These are phyloP conservation scores for Notolabrus celidotus DNA, from an alignment of 2,797 vertebrate genomes.

Conservation along the genomic window DNA sequence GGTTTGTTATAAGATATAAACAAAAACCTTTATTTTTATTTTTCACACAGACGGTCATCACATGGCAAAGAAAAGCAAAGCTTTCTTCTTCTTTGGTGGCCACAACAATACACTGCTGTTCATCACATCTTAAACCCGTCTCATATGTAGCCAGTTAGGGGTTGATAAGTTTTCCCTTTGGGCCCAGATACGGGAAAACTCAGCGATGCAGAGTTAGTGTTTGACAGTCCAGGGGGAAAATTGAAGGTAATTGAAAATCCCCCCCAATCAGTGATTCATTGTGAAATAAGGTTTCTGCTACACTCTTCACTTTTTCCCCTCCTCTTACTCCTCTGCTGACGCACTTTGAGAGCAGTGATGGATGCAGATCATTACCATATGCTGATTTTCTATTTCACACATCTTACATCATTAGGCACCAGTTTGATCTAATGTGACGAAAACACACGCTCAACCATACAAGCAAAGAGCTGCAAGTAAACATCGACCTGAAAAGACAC, in stretches of 20 bases:
- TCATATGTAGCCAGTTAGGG: constrained; percentile 31
- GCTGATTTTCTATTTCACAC: constrained; percentile 18
- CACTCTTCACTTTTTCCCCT: constrained; percentile 46
- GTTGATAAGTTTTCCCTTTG: constrained; percentile 21
- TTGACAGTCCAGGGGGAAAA: constrained; percentile 46
- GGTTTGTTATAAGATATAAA: no score
- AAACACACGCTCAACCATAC: background rate
- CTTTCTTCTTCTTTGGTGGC: no score
- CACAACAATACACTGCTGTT: constrained; percentile 18
- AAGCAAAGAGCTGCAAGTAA: no score
- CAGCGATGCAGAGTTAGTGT: constrained; percentile 22
- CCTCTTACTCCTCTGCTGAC: constrained; percentile 37
- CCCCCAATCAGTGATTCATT: constrained; percentile 59
- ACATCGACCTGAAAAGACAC: no score
- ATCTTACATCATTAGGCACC: constrained; percentile 29
- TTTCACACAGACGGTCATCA: background rate
- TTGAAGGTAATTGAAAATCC: constrained; percentile 50
- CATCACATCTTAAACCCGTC: background rate
- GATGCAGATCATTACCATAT: constrained; percentile 13
- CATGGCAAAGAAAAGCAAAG: background rate
- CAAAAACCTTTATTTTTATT: no score
- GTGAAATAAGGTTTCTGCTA: constrained; percentile 24
- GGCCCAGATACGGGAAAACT: constrained; percentile 37
- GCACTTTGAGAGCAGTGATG: constrained; percentile 41
- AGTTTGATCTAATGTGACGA: background rate